Evolutionary conservation across 92 coral and sea anemone species (phyloP).

Genomic region (Isaurus tuberculatus): DNA sequence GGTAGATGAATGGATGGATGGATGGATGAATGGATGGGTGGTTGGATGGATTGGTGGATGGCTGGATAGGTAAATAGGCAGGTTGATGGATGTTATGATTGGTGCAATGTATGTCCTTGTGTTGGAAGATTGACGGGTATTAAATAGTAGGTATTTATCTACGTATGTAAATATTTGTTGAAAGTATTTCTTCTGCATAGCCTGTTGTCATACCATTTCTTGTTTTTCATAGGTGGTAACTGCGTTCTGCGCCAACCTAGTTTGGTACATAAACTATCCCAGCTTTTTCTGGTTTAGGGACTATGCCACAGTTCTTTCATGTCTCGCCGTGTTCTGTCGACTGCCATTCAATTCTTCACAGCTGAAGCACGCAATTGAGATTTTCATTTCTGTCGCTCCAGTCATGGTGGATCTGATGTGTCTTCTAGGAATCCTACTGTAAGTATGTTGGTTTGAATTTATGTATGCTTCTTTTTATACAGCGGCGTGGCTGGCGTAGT

Average conservation of each 20-base stretch:
- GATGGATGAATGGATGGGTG: neutral
- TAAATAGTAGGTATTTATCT: neutral
- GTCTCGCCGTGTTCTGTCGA: slow-evolving; percentile 87
- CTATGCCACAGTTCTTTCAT: slow-evolving; percentile 72
- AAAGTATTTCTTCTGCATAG: no score
- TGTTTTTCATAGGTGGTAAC: slow-evolving; percentile 54
- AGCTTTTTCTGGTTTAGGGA: slow-evolving; percentile 64
- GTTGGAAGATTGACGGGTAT: neutral
- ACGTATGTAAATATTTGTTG: neutral
- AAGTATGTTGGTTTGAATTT: slow-evolving; percentile 28
- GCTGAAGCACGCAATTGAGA: slow-evolving; percentile 81
- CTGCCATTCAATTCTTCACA: slow-evolving; percentile 86
- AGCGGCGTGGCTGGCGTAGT: no score
- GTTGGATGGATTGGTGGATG: neutral
- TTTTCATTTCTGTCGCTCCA: slow-evolving; percentile 77
- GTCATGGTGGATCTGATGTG: slow-evolving; percentile 86
- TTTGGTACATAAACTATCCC: slow-evolving; percentile 74
- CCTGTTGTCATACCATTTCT: neutral
- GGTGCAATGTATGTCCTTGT: no score
- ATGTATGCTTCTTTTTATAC: neutral
- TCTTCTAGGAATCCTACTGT: slow-evolving; percentile 80
- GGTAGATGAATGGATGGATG: neutral
- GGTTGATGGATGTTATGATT: neutral
- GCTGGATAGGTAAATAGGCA: no score
- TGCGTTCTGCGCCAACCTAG: slow-evolving; percentile 78